Base-by-base conservation (phyloP, 2,888 invertebrate genomes). In the Patella caerulea region DNA sequence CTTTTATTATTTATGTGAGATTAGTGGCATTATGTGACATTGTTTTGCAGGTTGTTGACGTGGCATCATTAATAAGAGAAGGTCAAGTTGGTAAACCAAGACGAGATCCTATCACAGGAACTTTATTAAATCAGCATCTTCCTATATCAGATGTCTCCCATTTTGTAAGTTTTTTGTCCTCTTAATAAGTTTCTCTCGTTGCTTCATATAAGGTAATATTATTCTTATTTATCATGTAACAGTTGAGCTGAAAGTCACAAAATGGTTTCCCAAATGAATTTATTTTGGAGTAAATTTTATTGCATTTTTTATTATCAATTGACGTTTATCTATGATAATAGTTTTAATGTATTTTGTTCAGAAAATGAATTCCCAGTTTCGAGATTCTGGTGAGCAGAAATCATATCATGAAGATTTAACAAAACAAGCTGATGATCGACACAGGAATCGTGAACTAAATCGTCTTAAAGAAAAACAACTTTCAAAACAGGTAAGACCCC, bases 71-170 rank as follows among this genome's bases (percentile, higher is more conserved):
- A 1, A 83, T 88, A 75, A 78, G 82, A 69, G 77, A 81, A 24
- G 84, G 86, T 54, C 79, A 82, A 71, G 86, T 86, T 4, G 88
- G 88, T 34, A 83, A 83, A 70, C 88, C 88, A 1, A 74, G 78
- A 34, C 78, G 85, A 56, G 87, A 88, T 73, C 83, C 83, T 1
- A 71, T 71, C 19, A 87, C 86, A 3, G 87, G 87, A 19, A 56
- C 76, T 52, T 59, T 87, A 54, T 53, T 79, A 17, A 74, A 83
- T 59, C 81, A 81, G 53, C 81, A 81, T 45, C 79, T 83, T 3
- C 74, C 76, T 9, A 80, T 76, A 45, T 80, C 81, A 11, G 83
- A 81, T 34, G 78, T 81, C 12, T 79, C 80, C 15, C 77, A 71
- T 53, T n/a, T 74, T n/a, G 82, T 83, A 17, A 76, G 82, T 72